Evolutionary conservation across 2,797 vertebrate species (phyloP).

Genomic region (Anguilla megastoma): DNA sequence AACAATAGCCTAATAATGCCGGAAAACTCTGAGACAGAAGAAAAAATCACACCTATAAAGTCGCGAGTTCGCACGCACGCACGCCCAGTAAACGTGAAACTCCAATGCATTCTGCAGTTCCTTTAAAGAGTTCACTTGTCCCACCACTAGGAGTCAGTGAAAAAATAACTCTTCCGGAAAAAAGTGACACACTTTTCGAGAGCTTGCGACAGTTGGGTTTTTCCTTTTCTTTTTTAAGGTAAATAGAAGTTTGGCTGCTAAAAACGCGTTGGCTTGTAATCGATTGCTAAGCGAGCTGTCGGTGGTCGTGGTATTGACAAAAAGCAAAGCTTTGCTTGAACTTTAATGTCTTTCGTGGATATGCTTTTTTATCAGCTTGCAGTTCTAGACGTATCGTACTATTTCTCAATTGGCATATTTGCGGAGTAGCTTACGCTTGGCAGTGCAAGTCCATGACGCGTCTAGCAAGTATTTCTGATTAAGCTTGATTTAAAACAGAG

Average conservation of each 20-base stretch:
- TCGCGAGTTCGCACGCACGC: slow-evolving; percentile 22
- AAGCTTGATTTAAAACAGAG: not conserved
- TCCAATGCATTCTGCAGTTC: not conserved
- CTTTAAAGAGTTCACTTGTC: slow-evolving; percentile 33
- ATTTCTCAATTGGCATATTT: not conserved
- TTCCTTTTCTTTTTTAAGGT: not conserved
- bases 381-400: not conserved
- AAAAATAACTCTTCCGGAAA: slow-evolving; percentile 5
- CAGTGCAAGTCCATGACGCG: not conserved
- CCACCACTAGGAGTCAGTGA: slow-evolving; percentile 60
- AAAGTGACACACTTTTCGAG: slow-evolving; percentile 2
- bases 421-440: not conserved
- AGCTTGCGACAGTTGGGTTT: not conserved
- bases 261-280: not conserved
- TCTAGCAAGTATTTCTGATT: not conserved
- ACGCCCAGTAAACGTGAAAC: not conserved
- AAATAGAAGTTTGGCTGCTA: not conserved
- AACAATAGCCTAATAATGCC: not conserved
- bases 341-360: not conserved
- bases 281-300: not conserved
- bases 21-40: not conserved
- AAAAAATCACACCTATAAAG: not conserved
- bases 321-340: not conserved
- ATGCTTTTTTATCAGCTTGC: not conserved
- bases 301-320: not conserved